These are phyloP conservation scores for Hapalemur alaotrensis DNA, from an alignment of 2,797 vertebrate species.

Conservation along the genomic window DNA sequence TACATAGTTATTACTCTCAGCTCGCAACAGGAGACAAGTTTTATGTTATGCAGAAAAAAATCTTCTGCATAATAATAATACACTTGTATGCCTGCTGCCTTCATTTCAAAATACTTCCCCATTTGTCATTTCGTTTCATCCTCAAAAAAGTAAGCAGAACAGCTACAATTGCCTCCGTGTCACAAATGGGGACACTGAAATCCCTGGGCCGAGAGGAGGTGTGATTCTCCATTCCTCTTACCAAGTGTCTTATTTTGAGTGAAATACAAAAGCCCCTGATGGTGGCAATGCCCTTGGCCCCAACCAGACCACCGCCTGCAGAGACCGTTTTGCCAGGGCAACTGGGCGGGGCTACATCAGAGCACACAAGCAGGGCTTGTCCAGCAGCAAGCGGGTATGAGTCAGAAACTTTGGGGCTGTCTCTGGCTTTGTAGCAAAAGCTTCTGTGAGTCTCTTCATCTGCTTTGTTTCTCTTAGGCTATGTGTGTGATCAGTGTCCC, in stretches of 20 bases:
- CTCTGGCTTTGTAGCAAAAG: not conserved
- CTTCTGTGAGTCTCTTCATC: not conserved
- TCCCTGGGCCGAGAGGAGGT: not conserved
- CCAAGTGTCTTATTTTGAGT: not conserved
- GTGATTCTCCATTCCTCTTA: not conserved
- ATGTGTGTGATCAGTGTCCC: not conserved
- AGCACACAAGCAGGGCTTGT: not conserved
- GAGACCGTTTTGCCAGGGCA: not conserved
- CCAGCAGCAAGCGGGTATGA: not conserved
- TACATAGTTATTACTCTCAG: constrained; percentile 55
- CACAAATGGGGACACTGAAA: not conserved
- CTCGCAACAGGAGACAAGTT: not conserved
- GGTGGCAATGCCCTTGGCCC: not conserved
- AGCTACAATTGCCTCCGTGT: not conserved
- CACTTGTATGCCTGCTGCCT: not conserved
- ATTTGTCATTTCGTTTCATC: not conserved
- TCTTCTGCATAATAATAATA: constrained; percentile 19
- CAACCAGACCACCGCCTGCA: too few relatives aligned
- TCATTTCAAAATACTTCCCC: constrained; percentile 6
- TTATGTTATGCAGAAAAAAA: constrained; percentile 7
- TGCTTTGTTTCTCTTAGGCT: not conserved
- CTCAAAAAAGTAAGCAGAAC: not conserved
- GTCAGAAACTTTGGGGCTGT: not conserved
- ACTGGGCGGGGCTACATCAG: not conserved
- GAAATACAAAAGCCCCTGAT: not conserved